A percentile compares a stretch with the other conserved stretches of the same genome.
These are phyloP conservation scores for Dallia pectoralis DNA, from an alignment of 2,797 vertebrate species.

Conservation along the genomic window DNA sequence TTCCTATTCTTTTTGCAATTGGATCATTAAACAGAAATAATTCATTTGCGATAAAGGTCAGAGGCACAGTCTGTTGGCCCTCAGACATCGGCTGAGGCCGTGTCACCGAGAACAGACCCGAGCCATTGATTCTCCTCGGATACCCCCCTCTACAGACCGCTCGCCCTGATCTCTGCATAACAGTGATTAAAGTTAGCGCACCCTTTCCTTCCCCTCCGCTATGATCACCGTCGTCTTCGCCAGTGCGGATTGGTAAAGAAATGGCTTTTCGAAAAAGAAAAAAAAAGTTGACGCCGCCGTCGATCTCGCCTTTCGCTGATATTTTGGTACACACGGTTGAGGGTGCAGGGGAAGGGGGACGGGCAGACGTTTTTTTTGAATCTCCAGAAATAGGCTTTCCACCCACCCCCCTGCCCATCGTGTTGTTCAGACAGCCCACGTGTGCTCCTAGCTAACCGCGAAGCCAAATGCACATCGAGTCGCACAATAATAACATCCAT, in stretches of 20 bases:
- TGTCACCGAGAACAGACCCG: slow-evolving; percentile 10
- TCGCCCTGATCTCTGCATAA: slow-evolving; percentile 20
- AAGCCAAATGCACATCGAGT: slow-evolving; percentile 67
- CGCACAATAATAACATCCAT: slow-evolving; percentile 73
- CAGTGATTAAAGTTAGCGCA: slow-evolving; percentile 58
- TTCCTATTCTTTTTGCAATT: slow-evolving; percentile 61
- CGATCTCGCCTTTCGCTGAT: slow-evolving; percentile 51
- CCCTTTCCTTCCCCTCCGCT: slow-evolving; percentile 34
- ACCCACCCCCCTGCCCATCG: slow-evolving; percentile 55
- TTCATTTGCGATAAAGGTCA: slow-evolving; percentile 75
- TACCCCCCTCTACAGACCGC: slow-evolving; percentile 34
- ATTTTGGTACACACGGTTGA: slow-evolving; percentile 37
- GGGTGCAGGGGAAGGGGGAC: neutral
- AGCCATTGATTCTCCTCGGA: slow-evolving; percentile 32
- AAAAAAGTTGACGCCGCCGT: slow-evolving; percentile 60
- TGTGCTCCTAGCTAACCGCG: slow-evolving; percentile 59
- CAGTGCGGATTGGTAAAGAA: slow-evolving; percentile 54
- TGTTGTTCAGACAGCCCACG: slow-evolving; percentile 65
- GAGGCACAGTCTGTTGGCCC: slow-evolving; percentile 59
- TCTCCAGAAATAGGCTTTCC: slow-evolving; percentile 62
- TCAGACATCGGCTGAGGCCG: slow-evolving; percentile 38
- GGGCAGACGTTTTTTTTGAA: slow-evolving; percentile 32
- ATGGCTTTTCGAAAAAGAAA: slow-evolving; percentile 55
- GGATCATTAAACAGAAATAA: slow-evolving; percentile 74
- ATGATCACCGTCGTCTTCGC: slow-evolving; percentile 62